Conservation (phyloP, 2,888 invertebrate genomes). For the Acronicta leporina region DNA sequence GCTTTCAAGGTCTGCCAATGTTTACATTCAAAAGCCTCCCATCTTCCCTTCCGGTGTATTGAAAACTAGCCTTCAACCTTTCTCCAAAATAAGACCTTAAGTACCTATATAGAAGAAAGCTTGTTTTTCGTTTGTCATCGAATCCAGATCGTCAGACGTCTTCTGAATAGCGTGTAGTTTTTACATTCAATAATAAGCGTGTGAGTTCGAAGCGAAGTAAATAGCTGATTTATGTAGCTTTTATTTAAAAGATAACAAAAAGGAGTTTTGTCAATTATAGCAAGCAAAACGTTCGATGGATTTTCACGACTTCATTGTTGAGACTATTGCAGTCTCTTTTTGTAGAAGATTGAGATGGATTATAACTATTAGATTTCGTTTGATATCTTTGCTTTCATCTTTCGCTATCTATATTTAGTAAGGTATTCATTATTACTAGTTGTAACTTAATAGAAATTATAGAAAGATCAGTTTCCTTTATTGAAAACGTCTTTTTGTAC, state of each 20-base stretch:
- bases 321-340: conserved; percentile 13
- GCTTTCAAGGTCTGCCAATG: background rate
- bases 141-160: conserved; percentile 18
- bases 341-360: conserved; percentile 3
- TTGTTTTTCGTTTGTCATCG: conserved; percentile 15
- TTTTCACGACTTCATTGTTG: conserved; percentile 16
- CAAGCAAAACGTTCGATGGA: background rate
- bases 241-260: background rate
- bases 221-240: background rate
- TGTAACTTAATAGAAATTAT: conserved; percentile 6
- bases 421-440: background rate
- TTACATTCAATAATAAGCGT: conserved; percentile 2
- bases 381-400: conserved; percentile 20
- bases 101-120: too few species aligned
- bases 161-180: conserved; percentile 20
- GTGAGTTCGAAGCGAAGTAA: background rate
- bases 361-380: conserved; percentile 23
- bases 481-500: conserved; percentile 2
- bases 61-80: conserved; percentile 15
- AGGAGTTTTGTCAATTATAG: conserved; percentile 9
- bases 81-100: conserved; percentile 18
- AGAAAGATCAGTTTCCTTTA: conserved; percentile 11
- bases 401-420: background rate
- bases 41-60: conserved; percentile 11
- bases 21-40: background rate